Evolutionary conservation across 1,140 invertebrate genomes (phyloP).

Genomic region (Octopus sinensis): DNA sequence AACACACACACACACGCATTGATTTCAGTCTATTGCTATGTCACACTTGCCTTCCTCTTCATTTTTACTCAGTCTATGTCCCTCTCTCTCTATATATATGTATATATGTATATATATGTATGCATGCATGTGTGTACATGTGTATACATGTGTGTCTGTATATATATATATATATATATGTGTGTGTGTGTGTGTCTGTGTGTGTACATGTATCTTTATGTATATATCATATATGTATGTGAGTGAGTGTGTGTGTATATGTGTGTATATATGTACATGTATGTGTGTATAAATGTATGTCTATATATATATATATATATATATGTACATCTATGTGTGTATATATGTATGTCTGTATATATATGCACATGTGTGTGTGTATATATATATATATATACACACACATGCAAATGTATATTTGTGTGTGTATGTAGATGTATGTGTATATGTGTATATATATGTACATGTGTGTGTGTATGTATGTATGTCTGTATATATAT

Average conservation of each 20-base stretch:
- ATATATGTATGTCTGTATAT: neutral
- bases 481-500: too few species aligned
- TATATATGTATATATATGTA: slow-evolving; percentile 12
- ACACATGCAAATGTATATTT: neutral
- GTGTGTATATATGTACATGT: neutral
- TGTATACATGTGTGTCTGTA: slow-evolving; percentile 11
- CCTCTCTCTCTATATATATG: neutral
- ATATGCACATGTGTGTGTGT: neutral
- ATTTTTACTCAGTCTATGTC: too few species aligned
- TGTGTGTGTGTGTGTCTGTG: slow-evolving; percentile 11
- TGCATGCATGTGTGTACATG: slow-evolving; percentile 15
- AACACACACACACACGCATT: too few species aligned
- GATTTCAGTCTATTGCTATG: too few species aligned
- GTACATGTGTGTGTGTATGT: too few species aligned
- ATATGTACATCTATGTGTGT: neutral
- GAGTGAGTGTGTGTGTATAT: slow-evolving; percentile 8
- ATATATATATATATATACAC: neutral
- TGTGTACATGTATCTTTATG: slow-evolving; percentile 15
- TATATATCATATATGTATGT: too few species aligned
- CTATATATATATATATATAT: slow-evolving; percentile 18
- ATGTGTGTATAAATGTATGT: slow-evolving; percentile 18
- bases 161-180: slow-evolving; percentile 16
- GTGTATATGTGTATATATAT: neutral
- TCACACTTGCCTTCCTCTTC: too few species aligned
- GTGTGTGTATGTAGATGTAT: neutral